Evolutionary conservation across 2,888 invertebrate species (phyloP), one percentile per base, ranked within the genome.

Genomic region (Hemithea aestivaria): DNA sequence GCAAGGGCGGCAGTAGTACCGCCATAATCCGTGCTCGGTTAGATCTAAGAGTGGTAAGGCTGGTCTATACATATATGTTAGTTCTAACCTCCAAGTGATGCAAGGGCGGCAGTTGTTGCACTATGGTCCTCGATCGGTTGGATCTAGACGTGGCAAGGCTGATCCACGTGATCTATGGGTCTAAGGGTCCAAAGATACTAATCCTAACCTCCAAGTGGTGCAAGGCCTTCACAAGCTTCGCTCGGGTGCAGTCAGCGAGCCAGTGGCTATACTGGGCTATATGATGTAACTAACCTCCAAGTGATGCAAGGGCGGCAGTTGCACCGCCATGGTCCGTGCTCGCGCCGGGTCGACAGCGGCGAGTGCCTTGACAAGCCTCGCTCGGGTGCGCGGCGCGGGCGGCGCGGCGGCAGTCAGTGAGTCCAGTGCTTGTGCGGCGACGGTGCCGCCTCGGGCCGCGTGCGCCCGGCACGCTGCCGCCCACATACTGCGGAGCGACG

Each of bases 171-270:
- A n/a, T n/a, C n/a, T n/a, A n/a, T n/a, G n/a, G n/a, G n/a, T n/a
- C n/a, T n/a, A n/a, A n/a, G n/a, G n/a, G n/a, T n/a, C n/a, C n/a
- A n/a, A n/a, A n/a, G n/a, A n/a, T n/a, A n/a, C n/a, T n/a, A n/a
- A n/a, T n/a, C n/a, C n/a, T n/a, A n/a, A n/a, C n/a, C n/a, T n/a
- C n/a, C n/a, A n/a, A n/a, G n/a, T n/a, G n/a, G n/a, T n/a, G n/a
- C n/a, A n/a, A 96, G 1, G 97, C 96, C 47, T 96, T 92, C 4
- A 98, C 95, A n/a, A 99, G 89, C 49, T 97, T 93, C 1, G 98
- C 98, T 29, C 96, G 79, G 0, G 93, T 92, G 38, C 90, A 6
- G 95, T 89, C 9, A 67, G 62, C 2, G 77, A 75, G 73, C 96
- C 49, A 96, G 88, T 64, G n/a, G n/a, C n/a, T n/a, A n/a, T n/a